Percentiles rank a stretch among this genome's conserved stretches.
phyloP scores from a whole-genome alignment of 1,140 invertebrate species.

The Saccostrea glomerata region DNA sequence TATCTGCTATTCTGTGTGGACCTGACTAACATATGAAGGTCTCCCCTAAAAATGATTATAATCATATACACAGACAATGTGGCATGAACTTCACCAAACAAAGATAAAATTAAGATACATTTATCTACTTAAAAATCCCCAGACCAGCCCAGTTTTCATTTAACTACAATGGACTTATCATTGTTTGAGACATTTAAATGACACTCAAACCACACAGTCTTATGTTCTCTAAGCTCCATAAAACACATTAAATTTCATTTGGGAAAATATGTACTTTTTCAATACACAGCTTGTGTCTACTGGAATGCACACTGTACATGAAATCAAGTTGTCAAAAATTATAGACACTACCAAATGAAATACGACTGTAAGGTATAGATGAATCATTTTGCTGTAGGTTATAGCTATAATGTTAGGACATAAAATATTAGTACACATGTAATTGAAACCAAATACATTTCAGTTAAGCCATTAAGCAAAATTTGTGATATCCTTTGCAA shows the following conservation, averaged over 20 bases:
- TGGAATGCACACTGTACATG: background rate
- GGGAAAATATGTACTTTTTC: background rate
- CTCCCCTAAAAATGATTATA: conserved; percentile 8
- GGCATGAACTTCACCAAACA: background rate
- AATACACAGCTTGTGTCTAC: background rate
- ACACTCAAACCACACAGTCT: background rate
- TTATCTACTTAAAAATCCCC: background rate
- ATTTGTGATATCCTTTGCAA: too few species aligned
- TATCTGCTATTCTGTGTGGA: background rate
- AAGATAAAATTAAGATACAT: background rate
- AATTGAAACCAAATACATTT: too few species aligned
- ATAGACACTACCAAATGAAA: background rate
- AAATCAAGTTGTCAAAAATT: too few species aligned
- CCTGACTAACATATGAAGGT: background rate
- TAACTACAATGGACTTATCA: conserved; percentile 19
- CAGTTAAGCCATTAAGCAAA: too few species aligned
- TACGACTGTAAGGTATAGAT: too few species aligned
- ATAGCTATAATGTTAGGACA: too few species aligned
- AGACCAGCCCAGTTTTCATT: conserved; percentile 27
- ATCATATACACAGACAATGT: background rate
- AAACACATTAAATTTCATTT: background rate
- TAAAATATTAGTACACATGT: too few species aligned
- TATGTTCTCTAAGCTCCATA: conserved; percentile 2
- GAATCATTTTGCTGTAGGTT: too few species aligned
- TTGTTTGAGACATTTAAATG: conserved; percentile 34